These are phyloP conservation scores for Lycodopsis pacificus DNA, from an alignment of 2,797 vertebrate genomes.

Conservation along the genomic window DNA sequence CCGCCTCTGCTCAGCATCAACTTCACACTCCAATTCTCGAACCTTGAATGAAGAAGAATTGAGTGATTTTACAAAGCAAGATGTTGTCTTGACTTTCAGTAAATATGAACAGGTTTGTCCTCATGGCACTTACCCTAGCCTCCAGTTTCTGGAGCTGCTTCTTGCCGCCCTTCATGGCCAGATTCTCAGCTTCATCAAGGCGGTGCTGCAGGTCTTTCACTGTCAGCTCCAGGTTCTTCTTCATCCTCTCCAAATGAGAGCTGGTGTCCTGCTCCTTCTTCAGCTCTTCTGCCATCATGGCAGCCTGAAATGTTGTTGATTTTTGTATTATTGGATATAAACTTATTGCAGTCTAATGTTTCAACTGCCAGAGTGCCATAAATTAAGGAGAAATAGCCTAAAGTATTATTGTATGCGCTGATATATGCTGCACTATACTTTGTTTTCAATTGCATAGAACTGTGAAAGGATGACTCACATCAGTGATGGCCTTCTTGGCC, in stretches of 20 bases:
- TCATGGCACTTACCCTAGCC: conserved; percentile 78
- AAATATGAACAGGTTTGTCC: background rate
- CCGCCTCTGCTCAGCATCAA: conserved; percentile 88
- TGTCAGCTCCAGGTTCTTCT: conserved; percentile 91
- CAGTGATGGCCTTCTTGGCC: conserved; percentile 94
- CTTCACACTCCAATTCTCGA: conserved; percentile 86
- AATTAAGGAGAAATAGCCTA: background rate
- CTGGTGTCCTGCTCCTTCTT: conserved; percentile 97
- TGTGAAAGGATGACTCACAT: conserved; percentile 87
- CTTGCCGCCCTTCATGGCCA: conserved; percentile 94
- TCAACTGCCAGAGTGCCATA: background rate
- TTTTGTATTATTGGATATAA: background rate
- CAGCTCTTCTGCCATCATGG: conserved; percentile 96
- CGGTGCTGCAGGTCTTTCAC: conserved; percentile 94
- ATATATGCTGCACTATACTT: too few species aligned
- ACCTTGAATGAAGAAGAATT: conserved; percentile 77
- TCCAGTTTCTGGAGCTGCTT: conserved; percentile 95
- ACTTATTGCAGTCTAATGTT: background rate
- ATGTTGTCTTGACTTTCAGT: background rate
- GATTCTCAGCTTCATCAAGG: conserved; percentile 92
- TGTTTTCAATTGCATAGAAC: too few species aligned
- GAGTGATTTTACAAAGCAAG: conserved; percentile 9
- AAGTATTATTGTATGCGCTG: too few species aligned
- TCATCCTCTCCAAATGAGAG: conserved; percentile 94
- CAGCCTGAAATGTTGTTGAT: conserved; percentile 80